Conservation (phyloP, 2,888 invertebrate species). For the Steromphala cineraria region DNA sequence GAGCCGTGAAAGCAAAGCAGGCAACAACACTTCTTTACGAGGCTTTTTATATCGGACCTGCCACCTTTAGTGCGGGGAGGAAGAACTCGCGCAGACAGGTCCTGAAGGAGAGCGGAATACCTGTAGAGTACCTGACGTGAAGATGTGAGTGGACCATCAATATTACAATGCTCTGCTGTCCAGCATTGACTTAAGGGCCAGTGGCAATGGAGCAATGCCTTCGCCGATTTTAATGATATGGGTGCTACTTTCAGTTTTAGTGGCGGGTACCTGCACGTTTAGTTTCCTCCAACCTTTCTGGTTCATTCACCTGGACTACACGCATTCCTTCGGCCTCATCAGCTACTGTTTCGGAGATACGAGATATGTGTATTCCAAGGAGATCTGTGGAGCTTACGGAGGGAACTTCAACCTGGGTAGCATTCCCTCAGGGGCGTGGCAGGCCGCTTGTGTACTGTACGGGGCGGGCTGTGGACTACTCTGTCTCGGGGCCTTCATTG, state of each 20-base stretch:
- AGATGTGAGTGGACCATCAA: not conserved
- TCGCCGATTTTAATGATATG: slow-evolving; percentile 68
- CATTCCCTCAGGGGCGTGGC: slow-evolving; percentile 69
- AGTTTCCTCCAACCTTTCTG: slow-evolving; percentile 75
- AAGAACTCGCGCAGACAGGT: too few relatives aligned
- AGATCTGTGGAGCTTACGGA: slow-evolving; percentile 52
- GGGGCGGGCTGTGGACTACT: slow-evolving; percentile 71
- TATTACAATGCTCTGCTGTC: not conserved
- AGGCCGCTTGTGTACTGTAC: slow-evolving; percentile 70
- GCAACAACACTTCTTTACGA: not conserved
- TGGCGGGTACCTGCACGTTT: slow-evolving; percentile 72
- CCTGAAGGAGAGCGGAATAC: too few relatives aligned
- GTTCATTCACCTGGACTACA: slow-evolving; percentile 67
- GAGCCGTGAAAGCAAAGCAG: not conserved
- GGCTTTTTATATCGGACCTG: too few relatives aligned
- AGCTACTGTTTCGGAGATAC: slow-evolving; percentile 42
- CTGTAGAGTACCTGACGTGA: too few relatives aligned
- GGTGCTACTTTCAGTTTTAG: slow-evolving; percentile 72
- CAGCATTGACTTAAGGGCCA: not conserved
- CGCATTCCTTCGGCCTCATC: slow-evolving; percentile 66
- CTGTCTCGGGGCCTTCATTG: slow-evolving; percentile 64
- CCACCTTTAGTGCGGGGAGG: not conserved
- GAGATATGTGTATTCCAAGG: slow-evolving; percentile 3
- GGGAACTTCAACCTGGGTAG: slow-evolving; percentile 63
- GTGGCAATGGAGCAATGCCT: slow-evolving; percentile 34